phyloP scores from a whole-genome alignment of 64 coral and sea anemone genomes.

The Dendronephthya gigantea region DNA sequence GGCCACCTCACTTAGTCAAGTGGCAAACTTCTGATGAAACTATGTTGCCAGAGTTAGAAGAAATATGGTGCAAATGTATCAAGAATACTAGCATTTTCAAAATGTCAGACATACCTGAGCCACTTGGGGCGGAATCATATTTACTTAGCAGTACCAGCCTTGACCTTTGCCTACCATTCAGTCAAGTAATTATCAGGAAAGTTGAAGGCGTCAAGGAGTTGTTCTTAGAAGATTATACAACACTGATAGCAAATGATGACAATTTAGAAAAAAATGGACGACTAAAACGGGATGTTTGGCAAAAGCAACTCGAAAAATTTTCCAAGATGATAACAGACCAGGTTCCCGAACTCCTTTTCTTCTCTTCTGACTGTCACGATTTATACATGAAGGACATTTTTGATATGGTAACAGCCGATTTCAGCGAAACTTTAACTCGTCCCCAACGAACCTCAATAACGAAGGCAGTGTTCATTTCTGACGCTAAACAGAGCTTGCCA shows the following conservation, averaged over 20 bases:
- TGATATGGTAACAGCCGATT: not conserved
- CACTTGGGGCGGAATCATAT: conserved; percentile 46
- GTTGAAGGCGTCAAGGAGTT: conserved; percentile 47
- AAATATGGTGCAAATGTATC: not conserved
- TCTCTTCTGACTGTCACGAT: not conserved
- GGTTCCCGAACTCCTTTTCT: not conserved
- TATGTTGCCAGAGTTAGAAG: not conserved
- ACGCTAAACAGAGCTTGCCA: not conserved
- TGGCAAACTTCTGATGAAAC: too few species aligned
- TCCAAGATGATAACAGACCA: not conserved
- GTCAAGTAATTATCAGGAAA: conserved; percentile 40
- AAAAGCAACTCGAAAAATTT: not conserved
- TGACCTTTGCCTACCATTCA: conserved; percentile 49
- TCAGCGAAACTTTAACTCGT: not conserved
- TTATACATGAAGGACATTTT: not conserved
- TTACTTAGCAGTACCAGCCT: conserved; percentile 21
- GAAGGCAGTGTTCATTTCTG: not conserved
- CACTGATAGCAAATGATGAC: not conserved
- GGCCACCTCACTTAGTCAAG: not conserved
- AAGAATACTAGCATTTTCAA: not conserved
- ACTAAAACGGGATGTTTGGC: not conserved
- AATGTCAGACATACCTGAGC: conserved; percentile 38
- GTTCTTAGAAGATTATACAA: conserved; percentile 47
- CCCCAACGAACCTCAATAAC: not conserved
- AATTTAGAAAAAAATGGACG: not conserved